These are phyloP conservation scores for Centruroides sculpturatus DNA, from an alignment of 1,140 invertebrate genomes.

Conservation along the genomic window DNA sequence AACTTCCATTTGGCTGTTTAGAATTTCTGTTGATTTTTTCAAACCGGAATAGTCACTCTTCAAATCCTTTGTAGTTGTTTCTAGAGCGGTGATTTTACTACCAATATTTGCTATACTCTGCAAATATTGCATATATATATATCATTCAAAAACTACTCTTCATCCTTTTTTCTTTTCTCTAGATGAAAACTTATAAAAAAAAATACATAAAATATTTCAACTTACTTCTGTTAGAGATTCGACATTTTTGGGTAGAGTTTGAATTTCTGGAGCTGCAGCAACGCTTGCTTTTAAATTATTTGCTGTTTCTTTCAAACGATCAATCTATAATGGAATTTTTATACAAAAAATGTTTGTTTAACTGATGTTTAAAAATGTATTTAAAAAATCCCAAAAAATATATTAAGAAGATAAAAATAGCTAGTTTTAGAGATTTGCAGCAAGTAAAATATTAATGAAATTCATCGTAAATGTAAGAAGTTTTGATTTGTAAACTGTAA, in stretches of 20 bases:
- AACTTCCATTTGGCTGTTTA: slow-evolving; percentile 7
- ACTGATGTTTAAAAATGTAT: too few relatives aligned
- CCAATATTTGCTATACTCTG: slow-evolving; percentile 13
- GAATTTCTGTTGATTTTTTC: slow-evolving; percentile 10
- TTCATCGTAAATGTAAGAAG: too few relatives aligned
- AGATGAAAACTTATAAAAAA: not conserved
- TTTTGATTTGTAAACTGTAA: too few relatives aligned
- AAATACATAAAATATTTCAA: not conserved
- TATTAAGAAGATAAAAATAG: too few relatives aligned
- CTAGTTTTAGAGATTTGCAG: too few relatives aligned
- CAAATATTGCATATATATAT: not conserved
- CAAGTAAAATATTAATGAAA: too few relatives aligned
- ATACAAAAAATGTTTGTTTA: too few relatives aligned
- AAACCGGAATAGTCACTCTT: slow-evolving; percentile 10
- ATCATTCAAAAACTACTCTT: not conserved
- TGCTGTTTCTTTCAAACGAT: slow-evolving; percentile 10
- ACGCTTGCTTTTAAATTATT: slow-evolving; percentile 12
- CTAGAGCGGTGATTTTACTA: slow-evolving; percentile 14
- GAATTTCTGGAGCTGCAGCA: slow-evolving; percentile 17
- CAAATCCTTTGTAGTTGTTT: slow-evolving; percentile 10
- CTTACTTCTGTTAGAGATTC: slow-evolving; percentile 12
- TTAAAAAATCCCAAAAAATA: too few relatives aligned
- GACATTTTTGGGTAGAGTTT: slow-evolving; percentile 15
- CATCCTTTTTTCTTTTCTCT: not conserved
- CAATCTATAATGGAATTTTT: slow-evolving; percentile 6